A percentile compares a stretch with the other conserved stretches of the same genome.
phyloP scores from a whole-genome alignment of 2,888 invertebrate species.

The Coenonympha arcania region DNA sequence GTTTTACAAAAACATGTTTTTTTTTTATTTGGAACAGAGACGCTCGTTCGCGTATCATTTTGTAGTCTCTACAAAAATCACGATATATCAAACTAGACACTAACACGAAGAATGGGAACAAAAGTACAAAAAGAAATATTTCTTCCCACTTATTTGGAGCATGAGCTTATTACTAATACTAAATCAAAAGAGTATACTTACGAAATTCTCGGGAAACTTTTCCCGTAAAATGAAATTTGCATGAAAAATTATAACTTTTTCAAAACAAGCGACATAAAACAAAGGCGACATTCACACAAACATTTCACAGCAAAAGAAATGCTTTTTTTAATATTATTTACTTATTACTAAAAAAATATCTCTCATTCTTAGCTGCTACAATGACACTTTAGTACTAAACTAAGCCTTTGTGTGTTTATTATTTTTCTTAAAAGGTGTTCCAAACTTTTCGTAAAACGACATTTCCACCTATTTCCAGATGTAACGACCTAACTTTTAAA shows the following conservation, averaged over 20 bases:
- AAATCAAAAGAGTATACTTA: slow-evolving; percentile 9
- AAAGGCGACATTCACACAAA: not conserved
- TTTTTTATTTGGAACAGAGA: too few relatives aligned
- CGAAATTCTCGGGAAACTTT: not conserved
- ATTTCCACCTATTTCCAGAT: too few relatives aligned
- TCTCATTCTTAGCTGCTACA: too few relatives aligned
- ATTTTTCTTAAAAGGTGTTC: too few relatives aligned
- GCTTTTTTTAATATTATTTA: too few relatives aligned
- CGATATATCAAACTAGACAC: slow-evolving; percentile 1
- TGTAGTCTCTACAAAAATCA: slow-evolving; percentile 1
- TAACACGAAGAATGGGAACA: not conserved
- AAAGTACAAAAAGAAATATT: not conserved
- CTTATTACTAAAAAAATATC: too few relatives aligned
- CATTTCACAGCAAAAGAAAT: too few relatives aligned
- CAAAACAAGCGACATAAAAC: not conserved
- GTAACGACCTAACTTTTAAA: not conserved
- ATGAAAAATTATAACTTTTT: not conserved
- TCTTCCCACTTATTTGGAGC: not conserved
- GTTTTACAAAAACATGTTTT: too few relatives aligned
- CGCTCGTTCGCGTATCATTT: not conserved
- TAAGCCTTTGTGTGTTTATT: too few relatives aligned
- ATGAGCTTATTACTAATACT: slow-evolving; percentile 4
- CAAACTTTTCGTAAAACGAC: too few relatives aligned
- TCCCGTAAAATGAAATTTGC: not conserved
- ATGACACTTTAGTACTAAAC: too few relatives aligned